These are phyloP conservation scores for Ceratosolen solmsi DNA, from an alignment of 1,140 invertebrate species.

Conservation along the genomic window DNA sequence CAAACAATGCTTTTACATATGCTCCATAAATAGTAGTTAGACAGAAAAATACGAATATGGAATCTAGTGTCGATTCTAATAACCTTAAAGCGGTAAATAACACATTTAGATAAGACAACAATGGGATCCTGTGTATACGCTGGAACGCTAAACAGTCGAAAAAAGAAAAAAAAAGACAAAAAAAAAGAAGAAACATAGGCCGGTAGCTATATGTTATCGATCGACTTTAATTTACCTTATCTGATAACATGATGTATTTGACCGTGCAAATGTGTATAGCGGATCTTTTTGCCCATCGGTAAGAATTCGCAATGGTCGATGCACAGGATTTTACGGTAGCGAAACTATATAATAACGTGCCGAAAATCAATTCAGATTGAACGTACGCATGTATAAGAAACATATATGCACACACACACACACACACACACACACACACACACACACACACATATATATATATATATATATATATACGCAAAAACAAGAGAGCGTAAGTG, in stretches of 20 bases:
- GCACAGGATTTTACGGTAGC: too few species aligned
- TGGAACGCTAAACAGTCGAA: neutral
- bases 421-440: too few species aligned
- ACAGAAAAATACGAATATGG: neutral
- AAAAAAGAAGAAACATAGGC: neutral
- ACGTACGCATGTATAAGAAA: too few species aligned
- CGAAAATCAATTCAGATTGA: too few species aligned
- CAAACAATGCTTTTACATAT: conserved; percentile 18
- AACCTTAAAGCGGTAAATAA: neutral
- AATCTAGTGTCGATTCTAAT: conserved; percentile 25
- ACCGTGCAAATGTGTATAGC: neutral
- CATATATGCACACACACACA: too few species aligned
- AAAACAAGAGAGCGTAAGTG: too few species aligned
- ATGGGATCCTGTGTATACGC: neutral
- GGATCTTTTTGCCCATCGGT: too few species aligned
- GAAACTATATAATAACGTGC: too few species aligned
- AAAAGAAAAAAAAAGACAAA: too few species aligned
- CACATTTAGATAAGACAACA: conserved; percentile 17
- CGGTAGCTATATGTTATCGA: neutral
- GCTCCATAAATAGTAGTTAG: neutral
- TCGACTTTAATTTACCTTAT: neutral
- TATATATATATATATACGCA: too few species aligned
- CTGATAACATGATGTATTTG: neutral
- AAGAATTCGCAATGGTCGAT: too few species aligned
- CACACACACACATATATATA: neutral